These are phyloP conservation scores for Diphyllodes magnificus DNA, from an alignment of 2,113 vertebrate species.

Conservation along the genomic window DNA sequence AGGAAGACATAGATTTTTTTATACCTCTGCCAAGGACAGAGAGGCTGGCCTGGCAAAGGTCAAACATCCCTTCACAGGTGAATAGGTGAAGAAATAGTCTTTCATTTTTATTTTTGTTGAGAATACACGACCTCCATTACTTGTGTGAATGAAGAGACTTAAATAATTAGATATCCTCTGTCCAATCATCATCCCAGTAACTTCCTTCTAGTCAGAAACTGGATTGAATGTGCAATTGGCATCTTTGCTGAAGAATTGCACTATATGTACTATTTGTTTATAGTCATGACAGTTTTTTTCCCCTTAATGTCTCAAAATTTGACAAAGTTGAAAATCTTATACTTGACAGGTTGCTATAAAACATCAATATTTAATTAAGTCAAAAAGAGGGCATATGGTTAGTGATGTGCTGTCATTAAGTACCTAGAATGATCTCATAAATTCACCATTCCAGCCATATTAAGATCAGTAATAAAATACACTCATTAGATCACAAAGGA, in stretches of 20 bases:
- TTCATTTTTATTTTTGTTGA: not conserved
- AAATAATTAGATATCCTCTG: not conserved
- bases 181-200: not conserved
- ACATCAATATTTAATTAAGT: not conserved
- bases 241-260: not conserved
- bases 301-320: not conserved
- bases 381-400: not conserved
- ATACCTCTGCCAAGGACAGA: not conserved
- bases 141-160: not conserved
- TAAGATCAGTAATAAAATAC: slow-evolving; percentile 15
- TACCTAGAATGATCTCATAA: not conserved
- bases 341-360: not conserved
- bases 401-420: not conserved
- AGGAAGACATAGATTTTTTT: not conserved
- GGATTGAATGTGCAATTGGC: not conserved
- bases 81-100: not conserved
- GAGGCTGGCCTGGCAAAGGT: not conserved
- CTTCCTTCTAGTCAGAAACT: not conserved
- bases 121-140: not conserved
- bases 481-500: not conserved
- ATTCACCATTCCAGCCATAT: not conserved
- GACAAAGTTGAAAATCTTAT: not conserved
- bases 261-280: not conserved
- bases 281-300: not conserved
- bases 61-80: not conserved